These are phyloP conservation scores for Thaumatotibia leucotreta DNA, from an alignment of 1,140 invertebrate species.

Conservation along the genomic window DNA sequence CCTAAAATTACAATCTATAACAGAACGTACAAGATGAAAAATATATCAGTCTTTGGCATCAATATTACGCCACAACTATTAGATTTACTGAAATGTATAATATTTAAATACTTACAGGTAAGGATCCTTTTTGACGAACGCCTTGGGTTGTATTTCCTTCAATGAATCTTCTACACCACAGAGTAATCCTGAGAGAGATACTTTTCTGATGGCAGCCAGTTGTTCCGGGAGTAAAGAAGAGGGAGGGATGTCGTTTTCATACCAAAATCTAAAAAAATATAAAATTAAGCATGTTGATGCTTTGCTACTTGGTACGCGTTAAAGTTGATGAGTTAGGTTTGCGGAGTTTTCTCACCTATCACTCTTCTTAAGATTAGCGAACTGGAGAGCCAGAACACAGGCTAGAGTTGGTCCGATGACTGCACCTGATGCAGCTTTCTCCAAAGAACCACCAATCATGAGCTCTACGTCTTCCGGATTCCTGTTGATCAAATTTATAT, in stretches of 20 bases:
- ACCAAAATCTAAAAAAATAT: slow-evolving; percentile 87
- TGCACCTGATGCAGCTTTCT: slow-evolving; percentile 86
- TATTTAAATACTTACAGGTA: slow-evolving; percentile 82
- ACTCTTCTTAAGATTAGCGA: slow-evolving; percentile 86
- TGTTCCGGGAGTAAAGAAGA: slow-evolving; percentile 90
- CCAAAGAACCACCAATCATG: slow-evolving; percentile 89
- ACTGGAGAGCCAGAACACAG: slow-evolving; percentile 90
- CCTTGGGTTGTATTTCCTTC: slow-evolving; percentile 85
- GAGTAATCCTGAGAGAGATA: slow-evolving; percentile 87
- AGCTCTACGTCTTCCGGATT: slow-evolving; percentile 91
- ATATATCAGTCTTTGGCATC: too few relatives aligned
- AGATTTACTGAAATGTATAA: too few relatives aligned
- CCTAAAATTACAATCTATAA: too few relatives aligned
- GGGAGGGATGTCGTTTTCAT: slow-evolving; percentile 95
- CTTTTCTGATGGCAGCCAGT: slow-evolving; percentile 90
- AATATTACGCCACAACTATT: too few relatives aligned
- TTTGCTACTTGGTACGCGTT: too few relatives aligned
- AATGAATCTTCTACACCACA: slow-evolving; percentile 88
- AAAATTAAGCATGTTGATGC: too few relatives aligned
- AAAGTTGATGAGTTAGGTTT: too few relatives aligned
- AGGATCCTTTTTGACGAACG: slow-evolving; percentile 91
- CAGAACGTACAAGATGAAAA: too few relatives aligned
- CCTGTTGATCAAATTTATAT: slow-evolving; percentile 57
- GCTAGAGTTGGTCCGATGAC: slow-evolving; percentile 91
- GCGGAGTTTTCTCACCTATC: slow-evolving; percentile 74